Conservation (phyloP, 2,797 vertebrate genomes). For the Sebastes melanostomus region DNA sequence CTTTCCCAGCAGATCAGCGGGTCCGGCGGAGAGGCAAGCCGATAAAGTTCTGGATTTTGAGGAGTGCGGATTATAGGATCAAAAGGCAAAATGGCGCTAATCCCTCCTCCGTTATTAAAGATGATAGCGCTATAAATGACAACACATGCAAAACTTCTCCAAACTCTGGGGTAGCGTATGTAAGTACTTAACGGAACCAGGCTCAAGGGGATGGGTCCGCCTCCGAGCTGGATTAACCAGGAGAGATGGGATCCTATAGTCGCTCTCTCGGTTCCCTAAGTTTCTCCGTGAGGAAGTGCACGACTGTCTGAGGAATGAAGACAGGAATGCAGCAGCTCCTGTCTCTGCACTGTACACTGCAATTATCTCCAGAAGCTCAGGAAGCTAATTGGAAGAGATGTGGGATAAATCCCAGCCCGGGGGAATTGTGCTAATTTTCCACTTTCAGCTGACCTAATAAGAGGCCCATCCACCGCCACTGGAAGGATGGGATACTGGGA, state of each 20-base stretch:
- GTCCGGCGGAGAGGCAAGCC: conserved; percentile 72
- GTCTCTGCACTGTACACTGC: conserved; percentile 67
- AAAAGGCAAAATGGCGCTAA: conserved; percentile 80
- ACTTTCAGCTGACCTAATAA: conserved; percentile 83
- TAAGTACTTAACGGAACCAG: conserved; percentile 74
- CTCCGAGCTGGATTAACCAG: conserved; percentile 74
- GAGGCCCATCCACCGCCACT: conserved; percentile 65
- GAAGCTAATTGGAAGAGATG: conserved; percentile 83
- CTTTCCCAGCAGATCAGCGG: conserved; percentile 73
- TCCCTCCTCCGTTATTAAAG: conserved; percentile 81
- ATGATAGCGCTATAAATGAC: conserved; percentile 83
- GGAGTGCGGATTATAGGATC: conserved; percentile 80
- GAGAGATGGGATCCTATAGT: conserved; percentile 69
- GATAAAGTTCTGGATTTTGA: conserved; percentile 76
- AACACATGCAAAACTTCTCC: conserved; percentile 82
- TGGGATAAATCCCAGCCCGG: conserved; percentile 81
- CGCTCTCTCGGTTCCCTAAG: conserved; percentile 43
- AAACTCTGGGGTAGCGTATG: conserved; percentile 70
- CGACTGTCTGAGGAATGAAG: conserved; percentile 42
- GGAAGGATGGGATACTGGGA: conserved; percentile 38
- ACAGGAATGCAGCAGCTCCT: conserved; percentile 54
- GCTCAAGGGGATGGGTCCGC: conserved; percentile 63
- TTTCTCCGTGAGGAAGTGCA: conserved; percentile 43
- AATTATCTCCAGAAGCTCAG: conserved; percentile 78
- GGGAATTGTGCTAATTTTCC: conserved; percentile 81